phyloP scores from a whole-genome alignment of 1,140 invertebrate genomes.

The Apis cerana region DNA sequence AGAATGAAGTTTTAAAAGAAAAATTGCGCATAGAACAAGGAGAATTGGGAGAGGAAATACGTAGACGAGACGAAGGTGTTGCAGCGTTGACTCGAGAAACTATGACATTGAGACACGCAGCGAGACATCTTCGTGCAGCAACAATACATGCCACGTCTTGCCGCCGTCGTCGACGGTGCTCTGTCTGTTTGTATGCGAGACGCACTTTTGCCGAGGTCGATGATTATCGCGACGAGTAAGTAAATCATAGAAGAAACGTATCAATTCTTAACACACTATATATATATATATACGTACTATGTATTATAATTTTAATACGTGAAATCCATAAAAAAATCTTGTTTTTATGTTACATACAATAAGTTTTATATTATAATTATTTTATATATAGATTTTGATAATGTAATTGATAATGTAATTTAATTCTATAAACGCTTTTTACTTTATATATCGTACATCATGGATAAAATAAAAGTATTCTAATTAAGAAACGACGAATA shows the following conservation, averaged over 20 bases:
- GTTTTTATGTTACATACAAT: no score
- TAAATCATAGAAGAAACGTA: constrained; percentile 26
- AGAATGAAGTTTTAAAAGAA: constrained; percentile 83
- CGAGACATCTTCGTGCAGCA: constrained; percentile 74
- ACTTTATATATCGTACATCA: no score
- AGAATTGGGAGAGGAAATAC: constrained; percentile 76
- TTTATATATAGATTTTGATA: no score
- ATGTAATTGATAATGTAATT: no score
- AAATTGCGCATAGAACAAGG: constrained; percentile 80
- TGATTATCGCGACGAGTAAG: constrained; percentile 81
- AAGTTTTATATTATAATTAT: no score
- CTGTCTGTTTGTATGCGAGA: constrained; percentile 83
- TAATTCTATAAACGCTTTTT: no score
- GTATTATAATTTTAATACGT: no score
- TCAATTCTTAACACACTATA: no score
- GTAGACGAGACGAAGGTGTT: constrained; percentile 76
- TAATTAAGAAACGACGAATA: no score
- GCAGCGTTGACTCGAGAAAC: constrained; percentile 74
- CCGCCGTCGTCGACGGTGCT: constrained; percentile 82
- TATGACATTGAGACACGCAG: constrained; percentile 73
- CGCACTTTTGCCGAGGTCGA: constrained; percentile 83
- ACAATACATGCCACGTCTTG: constrained; percentile 78
- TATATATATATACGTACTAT: no score
- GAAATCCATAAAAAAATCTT: no score
- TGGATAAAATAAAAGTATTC: no score